Conservation (phyloP, 1,140 invertebrate species). For the Diplogasteroides magnus region DNA sequence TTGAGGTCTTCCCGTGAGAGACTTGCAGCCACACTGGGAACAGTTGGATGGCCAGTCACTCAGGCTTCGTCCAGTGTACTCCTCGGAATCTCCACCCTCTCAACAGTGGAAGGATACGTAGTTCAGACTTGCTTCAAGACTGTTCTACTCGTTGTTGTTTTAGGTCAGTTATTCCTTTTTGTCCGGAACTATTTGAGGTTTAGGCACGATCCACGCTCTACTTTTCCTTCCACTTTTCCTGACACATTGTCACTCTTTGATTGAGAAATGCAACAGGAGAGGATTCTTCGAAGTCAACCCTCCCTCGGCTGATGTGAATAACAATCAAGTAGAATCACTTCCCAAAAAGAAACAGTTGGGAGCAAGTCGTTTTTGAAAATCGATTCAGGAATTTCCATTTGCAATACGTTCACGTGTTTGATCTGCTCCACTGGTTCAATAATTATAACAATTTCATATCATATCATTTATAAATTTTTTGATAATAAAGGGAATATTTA, state of each 20-base stretch:
- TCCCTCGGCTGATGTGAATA: no score
- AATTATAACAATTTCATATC: no score
- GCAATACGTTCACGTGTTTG: no score
- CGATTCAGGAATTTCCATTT: no score
- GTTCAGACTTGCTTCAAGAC: conserved; percentile 96
- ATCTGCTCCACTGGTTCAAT: no score
- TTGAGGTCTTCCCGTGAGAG: conserved; percentile 67
- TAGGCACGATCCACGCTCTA: conserved; percentile 81
- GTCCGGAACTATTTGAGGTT: conserved; percentile 64
- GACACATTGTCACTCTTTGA: conserved; percentile 11
- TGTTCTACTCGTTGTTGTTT: conserved; percentile 86
- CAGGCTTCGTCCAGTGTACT: conserved; percentile 68
- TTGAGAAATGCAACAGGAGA: not conserved
- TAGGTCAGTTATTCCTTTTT: conserved; percentile 69
- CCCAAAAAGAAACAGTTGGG: no score
- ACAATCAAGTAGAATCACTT: no score
- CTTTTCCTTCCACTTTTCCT: conserved; percentile 63
- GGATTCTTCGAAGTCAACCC: no score
- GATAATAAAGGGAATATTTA: no score
- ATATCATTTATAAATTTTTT: no score
- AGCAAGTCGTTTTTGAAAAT: no score
- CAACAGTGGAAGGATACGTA: conserved; percentile 85
- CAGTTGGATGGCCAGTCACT: conserved; percentile 81
- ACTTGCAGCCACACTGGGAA: conserved; percentile 76
- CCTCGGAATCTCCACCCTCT: conserved; percentile 64